Base-by-base conservation (phyloP, 1,140 invertebrate species). In the Drosophila pruinosa region DNA sequence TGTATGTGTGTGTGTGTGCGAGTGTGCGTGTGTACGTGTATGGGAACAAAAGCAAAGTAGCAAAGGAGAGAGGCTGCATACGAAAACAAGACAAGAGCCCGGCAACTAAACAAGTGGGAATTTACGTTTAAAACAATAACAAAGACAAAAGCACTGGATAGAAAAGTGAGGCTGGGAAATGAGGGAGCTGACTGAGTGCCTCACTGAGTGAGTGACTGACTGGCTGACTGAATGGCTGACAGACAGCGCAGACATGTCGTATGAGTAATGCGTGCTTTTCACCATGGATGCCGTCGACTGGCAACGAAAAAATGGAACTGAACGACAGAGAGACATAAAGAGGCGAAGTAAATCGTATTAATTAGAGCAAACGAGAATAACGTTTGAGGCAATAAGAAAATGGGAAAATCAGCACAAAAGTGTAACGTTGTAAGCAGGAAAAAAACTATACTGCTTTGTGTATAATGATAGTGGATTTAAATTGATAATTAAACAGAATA, bases 71-170 rank as follows among this genome's bases (percentile, higher is more conserved):
- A 64, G 61, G 34, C 47, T 65, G 59, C 58, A 59, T 63, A 82
- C 65, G 71, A 83, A 72, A 77, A 73, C 36, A 72, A 59, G 36
- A 56, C 53, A 73, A n/a, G 53, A 50, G 17, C 52, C 54, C 65
- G 77, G 62, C 78, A 88, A 75, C 82, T 88, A 78, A 86, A 74
- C 82, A 82, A 86, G 82, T 86, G 82, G 82, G 82, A 86, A 88
- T 88, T 86, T 78, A 68, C 78, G 83, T 77, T 88, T 64, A 88
- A 85, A 78, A 88, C 82, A 88, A 86, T 78, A 88, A 86, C 64
- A 86, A 70, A 52, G 75, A 81, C 57, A 62, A 50, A 56, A 62
- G 47, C 54, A 53, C 31, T 6, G 21, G 61, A 61, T n/a, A 47
- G 21, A 34, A 53, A n/a, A 54, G 28, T 24, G 41, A 54, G 52